Percentiles rank a stretch among this genome's conserved stretches.
Evolutionary conservation across 2,888 invertebrate genomes (phyloP).

Genomic region (Tachystola acroxantha): DNA sequence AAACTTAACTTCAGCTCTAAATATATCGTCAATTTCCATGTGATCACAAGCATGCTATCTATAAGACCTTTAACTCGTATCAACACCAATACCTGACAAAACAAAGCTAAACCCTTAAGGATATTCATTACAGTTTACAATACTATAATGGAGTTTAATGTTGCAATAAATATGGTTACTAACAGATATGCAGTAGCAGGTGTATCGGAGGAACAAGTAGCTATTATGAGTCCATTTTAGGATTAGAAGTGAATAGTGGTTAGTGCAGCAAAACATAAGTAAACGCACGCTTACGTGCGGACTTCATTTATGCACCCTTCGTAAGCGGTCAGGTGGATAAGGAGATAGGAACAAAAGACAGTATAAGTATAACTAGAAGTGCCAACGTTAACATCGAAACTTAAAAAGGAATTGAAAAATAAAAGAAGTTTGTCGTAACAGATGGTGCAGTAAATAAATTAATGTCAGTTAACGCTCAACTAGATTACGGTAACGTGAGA

Average conservation of each 20-base stretch:
- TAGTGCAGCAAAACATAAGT: slow-evolving; percentile 51
- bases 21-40: slow-evolving; percentile 8
- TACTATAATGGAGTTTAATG: slow-evolving; percentile 40
- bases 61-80: not conserved
- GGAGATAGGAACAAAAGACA: slow-evolving; percentile 42
- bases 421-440: not conserved
- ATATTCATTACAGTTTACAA: slow-evolving; percentile 5
- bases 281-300: slow-evolving; percentile 31
- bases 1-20: slow-evolving; percentile 1
- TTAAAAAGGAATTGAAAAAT: slow-evolving; percentile 1
- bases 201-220: slow-evolving; percentile 69
- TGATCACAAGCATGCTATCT: slow-evolving; percentile 6
- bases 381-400: slow-evolving; percentile 6
- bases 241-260: slow-evolving; percentile 61
- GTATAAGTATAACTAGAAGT: slow-evolving; percentile 14
- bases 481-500: too few relatives aligned
- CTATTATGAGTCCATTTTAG: slow-evolving; percentile 75
- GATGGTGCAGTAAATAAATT: not conserved
- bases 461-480: too few relatives aligned
- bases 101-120: slow-evolving; percentile 3
- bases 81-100: not conserved
- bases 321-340: slow-evolving; percentile 60
- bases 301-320: slow-evolving; percentile 74
- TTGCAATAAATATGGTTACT: slow-evolving; percentile 51
- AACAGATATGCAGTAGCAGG: slow-evolving; percentile 65